These are phyloP conservation scores for Anas platyrhynchos DNA, from an alignment of 2,113 vertebrate species.

Conservation along the genomic window DNA sequence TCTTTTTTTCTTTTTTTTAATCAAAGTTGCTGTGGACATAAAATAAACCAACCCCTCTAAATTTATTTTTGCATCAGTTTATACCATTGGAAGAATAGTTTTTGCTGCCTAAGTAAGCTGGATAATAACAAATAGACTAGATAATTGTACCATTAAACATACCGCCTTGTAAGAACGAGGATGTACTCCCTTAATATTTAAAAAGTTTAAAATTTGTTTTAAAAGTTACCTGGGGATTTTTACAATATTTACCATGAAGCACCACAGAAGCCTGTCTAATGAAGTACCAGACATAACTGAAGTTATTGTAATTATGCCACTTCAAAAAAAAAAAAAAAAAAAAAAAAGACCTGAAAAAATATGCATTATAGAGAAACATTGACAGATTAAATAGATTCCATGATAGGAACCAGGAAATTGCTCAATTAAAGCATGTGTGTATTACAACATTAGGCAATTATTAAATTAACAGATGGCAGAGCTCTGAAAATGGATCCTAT, in stretches of 20 bases:
- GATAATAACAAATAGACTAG: constrained; percentile 44
- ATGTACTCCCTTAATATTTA: background rate
- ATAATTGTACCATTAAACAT: constrained; percentile 2
- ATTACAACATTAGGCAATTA: constrained; percentile 30
- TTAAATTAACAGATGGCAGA: constrained; percentile 52
- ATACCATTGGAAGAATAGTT: background rate
- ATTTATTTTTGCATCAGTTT: background rate
- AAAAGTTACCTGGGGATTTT: background rate
- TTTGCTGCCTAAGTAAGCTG: background rate
- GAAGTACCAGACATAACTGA: background rate
- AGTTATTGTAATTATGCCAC: background rate
- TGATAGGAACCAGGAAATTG: constrained; percentile 1
- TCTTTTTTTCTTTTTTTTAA: background rate
- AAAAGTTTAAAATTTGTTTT: constrained; percentile 12
- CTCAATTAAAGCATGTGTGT: constrained; percentile 15
- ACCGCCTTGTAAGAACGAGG: background rate
- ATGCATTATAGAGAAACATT: constrained; percentile 40
- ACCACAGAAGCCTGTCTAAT: background rate
- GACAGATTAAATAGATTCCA: constrained; percentile 29
- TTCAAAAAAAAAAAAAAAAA: background rate
- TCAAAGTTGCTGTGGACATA: background rate
- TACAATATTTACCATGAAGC: background rate
- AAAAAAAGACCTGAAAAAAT: background rate
- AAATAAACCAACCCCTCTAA: background rate
- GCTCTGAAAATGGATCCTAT: background rate